Evolutionary conservation across 2,113 vertebrate species (phyloP), one percentile per base, ranked within the genome.

Genomic region (Ammodramus savannarum): DNA sequence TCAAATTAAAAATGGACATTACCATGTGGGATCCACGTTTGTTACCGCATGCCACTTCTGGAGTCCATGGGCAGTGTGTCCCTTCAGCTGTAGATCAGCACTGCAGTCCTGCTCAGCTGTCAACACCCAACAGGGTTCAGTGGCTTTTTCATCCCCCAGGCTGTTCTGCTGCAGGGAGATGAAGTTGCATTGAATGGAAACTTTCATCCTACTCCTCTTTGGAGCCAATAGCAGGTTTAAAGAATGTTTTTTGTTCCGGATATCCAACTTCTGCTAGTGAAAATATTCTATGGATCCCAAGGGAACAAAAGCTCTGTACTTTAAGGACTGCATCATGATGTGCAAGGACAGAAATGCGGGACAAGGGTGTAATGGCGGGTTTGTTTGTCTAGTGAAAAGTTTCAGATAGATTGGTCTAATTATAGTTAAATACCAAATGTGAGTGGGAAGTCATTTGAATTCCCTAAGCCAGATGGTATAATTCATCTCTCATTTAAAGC

Each of bases 391-490:
- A 41, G 18, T 74, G 62, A 71, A 90, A 88, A 84, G 19, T 77
- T 85, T 74, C 48, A 49, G 52, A 61, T 84, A 52, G 23, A 57
- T 71, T 72, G 55, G 39, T 86, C 48, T 90, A 77, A 93, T 90
- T 90, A 78, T 17, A 77, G 39, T 63, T 92, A 87, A 89, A 85
- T 67, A 85, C 7, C 26, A 80, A 93, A 84, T 89, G 55, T 0
- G 7, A 92, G 43, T 41, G 69, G 57, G 48, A 92, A 85, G 23
- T 54, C 3, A 78, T 92, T 94, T 83, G 39, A 91, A 90, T 88
- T 96, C 88, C 75, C 79, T 71, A 59, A 93, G 32, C 67, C 90
- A 96, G 91, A 93, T 91, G 85, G 79, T 86, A 59, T 55, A 73
- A 90, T 93, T 88, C 20, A 31, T 94, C 59, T 91, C 78, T 83